A percentile compares a stretch with the other conserved stretches of the same genome.
These are phyloP conservation scores for Chamaetylas fuelleborni DNA, from an alignment of 2,113 vertebrate species.

Conservation along the genomic window DNA sequence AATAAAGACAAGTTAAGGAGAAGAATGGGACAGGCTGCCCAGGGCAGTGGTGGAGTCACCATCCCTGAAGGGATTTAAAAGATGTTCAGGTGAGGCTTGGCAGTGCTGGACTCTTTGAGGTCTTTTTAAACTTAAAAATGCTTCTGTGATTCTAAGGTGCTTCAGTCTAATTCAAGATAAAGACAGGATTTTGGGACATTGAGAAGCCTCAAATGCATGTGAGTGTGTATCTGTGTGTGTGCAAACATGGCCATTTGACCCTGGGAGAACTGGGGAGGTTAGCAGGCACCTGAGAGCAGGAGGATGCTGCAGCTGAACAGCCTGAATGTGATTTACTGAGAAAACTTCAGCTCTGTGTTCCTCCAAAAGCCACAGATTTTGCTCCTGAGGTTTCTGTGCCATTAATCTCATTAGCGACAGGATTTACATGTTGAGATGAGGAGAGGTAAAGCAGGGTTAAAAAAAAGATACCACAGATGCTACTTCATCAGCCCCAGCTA, in stretches of 20 bases:
- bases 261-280: neutral
- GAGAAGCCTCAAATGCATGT: neutral
- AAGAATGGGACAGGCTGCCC: neutral
- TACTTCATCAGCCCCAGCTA: neutral
- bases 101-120: neutral
- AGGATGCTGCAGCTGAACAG: neutral
- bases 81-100: neutral
- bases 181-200: neutral
- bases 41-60: neutral
- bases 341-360: neutral
- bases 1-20: neutral
- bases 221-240: neutral
- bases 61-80: neutral
- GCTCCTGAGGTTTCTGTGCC: neutral
- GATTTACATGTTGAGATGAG: conserved; percentile 17
- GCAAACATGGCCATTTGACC: neutral
- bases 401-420: neutral
- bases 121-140: neutral
- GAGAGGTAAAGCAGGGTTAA: neutral
- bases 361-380: neutral
- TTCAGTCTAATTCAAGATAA: neutral
- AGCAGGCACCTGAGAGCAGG: neutral
- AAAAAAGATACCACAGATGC: neutral
- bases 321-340: neutral
- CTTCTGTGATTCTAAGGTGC: neutral